Evolutionary conservation across 1,140 invertebrate species (phyloP), one percentile per base, ranked within the genome.

Genomic region (Aphaenogaster ashmeadi): DNA sequence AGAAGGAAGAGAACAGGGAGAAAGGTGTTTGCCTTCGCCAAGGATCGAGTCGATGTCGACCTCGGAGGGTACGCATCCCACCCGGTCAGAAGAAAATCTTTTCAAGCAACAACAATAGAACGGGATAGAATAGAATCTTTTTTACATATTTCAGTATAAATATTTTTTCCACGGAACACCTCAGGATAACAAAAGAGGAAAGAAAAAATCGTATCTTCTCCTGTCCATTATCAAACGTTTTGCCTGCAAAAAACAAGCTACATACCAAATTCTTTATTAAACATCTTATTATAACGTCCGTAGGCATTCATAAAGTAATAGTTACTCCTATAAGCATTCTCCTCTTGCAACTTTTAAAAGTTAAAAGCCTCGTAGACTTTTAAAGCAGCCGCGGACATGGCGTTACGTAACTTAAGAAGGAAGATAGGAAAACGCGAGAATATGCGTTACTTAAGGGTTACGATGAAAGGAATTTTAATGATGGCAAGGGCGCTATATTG

Each of bases 21-120:
- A 84, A 84, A 74, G 41, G 69, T 75, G 69, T 84, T 84, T 74
- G 54, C 80, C 67, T 71, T 83, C 67, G 54, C 67, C 52, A 27
- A 47, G 67, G 27, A 60, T 44, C 54, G 44, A 38, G 27, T n/a
- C 38, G 18, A 60, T 36, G 36, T 54, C 62, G 78, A 69, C 38
- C 47, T 60, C 44, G 36, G 67, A 47, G 18, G 44, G 18, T 36
- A 15, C 27, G 13, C 18, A 54, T 60, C 21, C 11, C 50, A 13
- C n/a, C 27, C 36, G 54, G 8, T 8, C n/a, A 62, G 33, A 60
- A 74, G n/a, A 84, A 60, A 60, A 74, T 50, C 67, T 58, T 75
- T 74, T 60, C 52, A 54, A 67, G 18, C 11, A 56, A 33, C 36
- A 41, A 27, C 41, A 72, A 47, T 74, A 21, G 54, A 83, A 38